A percentile compares a stretch with the other conserved stretches of the same genome.
Evolutionary conservation across 1,140 invertebrate species (phyloP).

Genomic region (Agrypnia vestita): DNA sequence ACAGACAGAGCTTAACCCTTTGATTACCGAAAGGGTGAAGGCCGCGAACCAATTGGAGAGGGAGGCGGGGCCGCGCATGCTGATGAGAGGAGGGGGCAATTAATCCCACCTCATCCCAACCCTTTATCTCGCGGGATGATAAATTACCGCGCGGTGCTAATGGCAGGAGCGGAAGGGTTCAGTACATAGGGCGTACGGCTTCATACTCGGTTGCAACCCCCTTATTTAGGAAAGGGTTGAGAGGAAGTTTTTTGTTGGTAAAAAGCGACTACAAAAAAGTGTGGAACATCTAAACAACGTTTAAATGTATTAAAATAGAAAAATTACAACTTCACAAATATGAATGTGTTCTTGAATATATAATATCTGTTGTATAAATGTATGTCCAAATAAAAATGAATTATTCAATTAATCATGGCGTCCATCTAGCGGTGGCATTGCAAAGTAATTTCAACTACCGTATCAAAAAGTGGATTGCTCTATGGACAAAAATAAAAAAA

Average conservation of each 20-base stretch:
- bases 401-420: no score
- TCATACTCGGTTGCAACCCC: constrained; percentile 22
- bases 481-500: no score
- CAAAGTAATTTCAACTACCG: no score
- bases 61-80: constrained; percentile 51
- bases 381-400: no score
- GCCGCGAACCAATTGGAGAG: constrained; percentile 49
- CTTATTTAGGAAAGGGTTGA: constrained; percentile 42
- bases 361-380: no score
- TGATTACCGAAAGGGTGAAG: constrained; percentile 49
- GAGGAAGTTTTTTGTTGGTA: constrained; percentile 3
- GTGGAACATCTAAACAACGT: constrained; percentile 2
- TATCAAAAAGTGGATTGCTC: no score
- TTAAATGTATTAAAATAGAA: no score
- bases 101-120: constrained; percentile 44
- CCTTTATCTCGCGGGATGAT: constrained; percentile 51
- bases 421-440: no score
- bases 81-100: constrained; percentile 56
- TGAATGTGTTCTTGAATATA: no score
- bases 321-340: no score
- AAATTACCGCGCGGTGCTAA: constrained; percentile 50
- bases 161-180: constrained; percentile 46
- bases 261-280: constrained; percentile 23
- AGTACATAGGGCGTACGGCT: constrained; percentile 22
- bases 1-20: constrained; percentile 54